A percentile compares a stretch with the other conserved stretches of the same genome.
Evolutionary conservation across 2,888 invertebrate species (phyloP).

Genomic region (Volucella inflata): DNA sequence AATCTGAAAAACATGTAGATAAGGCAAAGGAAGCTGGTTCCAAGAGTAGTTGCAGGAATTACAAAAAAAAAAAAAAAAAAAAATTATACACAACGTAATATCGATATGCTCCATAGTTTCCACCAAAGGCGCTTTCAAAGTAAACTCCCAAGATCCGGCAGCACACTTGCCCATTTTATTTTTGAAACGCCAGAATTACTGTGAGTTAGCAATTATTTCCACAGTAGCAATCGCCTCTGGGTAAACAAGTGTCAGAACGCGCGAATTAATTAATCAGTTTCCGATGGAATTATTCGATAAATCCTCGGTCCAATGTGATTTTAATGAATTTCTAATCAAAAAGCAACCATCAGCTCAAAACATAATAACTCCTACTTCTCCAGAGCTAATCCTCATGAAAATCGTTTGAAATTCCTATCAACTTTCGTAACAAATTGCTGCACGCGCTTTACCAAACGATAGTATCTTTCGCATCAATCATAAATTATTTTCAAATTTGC

Average conservation of each 20-base stretch:
- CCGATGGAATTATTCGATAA: slow-evolving; percentile 1
- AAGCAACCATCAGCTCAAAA: not conserved
- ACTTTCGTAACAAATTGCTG: slow-evolving; percentile 28
- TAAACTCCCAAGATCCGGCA: no score
- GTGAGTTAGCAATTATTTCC: no score
- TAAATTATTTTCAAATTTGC: slow-evolving; percentile 51
- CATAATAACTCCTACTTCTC: not conserved
- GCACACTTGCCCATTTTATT: no score
- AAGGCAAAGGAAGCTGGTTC: no score
- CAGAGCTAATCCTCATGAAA: not conserved
- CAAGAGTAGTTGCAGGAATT: no score
- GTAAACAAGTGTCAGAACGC: not conserved
- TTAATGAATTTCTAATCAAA: slow-evolving; percentile 1
- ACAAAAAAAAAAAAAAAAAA: no score
- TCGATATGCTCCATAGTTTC: no score
- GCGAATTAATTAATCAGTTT: slow-evolving; percentile 32
- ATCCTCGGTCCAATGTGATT: not conserved
- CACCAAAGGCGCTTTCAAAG: no score
- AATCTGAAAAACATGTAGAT: no score
- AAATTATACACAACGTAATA: no score
- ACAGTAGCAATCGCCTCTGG: no score
- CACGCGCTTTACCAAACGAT: slow-evolving; percentile 10
- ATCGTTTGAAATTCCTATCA: not conserved
- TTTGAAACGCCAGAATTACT: no score
- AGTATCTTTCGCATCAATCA: slow-evolving; percentile 53